Evolutionary conservation across 2,888 invertebrate species (phyloP).

Genomic region (Oxycera nigricornis): DNA sequence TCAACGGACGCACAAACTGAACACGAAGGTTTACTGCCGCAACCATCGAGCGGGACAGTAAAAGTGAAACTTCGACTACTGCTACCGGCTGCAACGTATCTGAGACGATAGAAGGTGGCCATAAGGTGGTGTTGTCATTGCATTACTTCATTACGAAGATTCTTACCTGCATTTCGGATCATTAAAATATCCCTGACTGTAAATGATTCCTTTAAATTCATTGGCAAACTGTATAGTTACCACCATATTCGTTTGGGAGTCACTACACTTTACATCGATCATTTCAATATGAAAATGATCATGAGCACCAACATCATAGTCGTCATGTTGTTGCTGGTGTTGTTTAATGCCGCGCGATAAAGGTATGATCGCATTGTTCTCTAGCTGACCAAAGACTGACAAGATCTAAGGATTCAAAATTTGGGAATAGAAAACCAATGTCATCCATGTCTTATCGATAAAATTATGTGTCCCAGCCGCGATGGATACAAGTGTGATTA

Average conservation of each 20-base stretch:
- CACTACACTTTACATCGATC: conserved; percentile 69
- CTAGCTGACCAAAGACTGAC: conserved; percentile 19
- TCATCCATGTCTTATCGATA: too few species aligned
- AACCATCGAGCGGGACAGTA: conserved; percentile 70
- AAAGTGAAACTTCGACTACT: conserved; percentile 68
- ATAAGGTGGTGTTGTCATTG: too few species aligned
- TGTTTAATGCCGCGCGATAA: conserved; percentile 23
- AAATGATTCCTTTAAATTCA: conserved; percentile 72
- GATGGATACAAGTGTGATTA: too few species aligned
- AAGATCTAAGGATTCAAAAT: conserved; percentile 16
- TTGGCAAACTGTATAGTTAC: conserved; percentile 71
- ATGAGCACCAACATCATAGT: neutral
- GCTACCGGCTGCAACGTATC: conserved; percentile 69
- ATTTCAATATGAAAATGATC: conserved; percentile 65
- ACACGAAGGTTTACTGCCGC: conserved; percentile 70
- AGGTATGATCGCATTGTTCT: conserved; percentile 36
- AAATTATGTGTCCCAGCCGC: too few species aligned
- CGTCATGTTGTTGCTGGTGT: neutral
- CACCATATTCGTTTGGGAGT: conserved; percentile 64
- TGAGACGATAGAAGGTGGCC: conserved; percentile 57
- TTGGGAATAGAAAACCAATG: too few species aligned
- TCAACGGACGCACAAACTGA: conserved; percentile 69
- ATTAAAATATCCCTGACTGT: conserved; percentile 73
- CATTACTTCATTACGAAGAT: neutral
- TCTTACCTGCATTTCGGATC: conserved; percentile 73